Evolutionary conservation across 1,140 invertebrate species (phyloP), one percentile per base, ranked within the genome.

Genomic region (Sinonovacula constricta): DNA sequence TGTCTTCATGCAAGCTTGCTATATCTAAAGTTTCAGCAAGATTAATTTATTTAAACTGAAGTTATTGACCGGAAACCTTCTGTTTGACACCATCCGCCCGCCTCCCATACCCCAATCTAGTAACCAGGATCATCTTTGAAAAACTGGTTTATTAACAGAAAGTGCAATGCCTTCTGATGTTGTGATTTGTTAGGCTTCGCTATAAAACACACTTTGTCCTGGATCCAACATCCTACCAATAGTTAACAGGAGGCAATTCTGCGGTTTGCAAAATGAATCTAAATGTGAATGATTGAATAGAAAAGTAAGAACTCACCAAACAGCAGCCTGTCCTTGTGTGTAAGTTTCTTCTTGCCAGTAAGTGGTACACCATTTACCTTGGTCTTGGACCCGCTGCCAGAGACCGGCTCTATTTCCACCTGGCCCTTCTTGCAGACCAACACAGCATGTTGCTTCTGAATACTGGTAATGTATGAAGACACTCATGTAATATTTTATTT

Each of bases 361-460:
- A 92, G 65, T 30, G 88, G 89, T 15, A 87, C 57, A 12, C 91
- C 91, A 83, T 92, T 92, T 12, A 92, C 83, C 72, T 91, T 91
- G 7, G 85, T 91, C 76, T 89, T 90, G 24, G 90, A 88, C 0
- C 87, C 89, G 26, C 80, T 81, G 2, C 79, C 77, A 2, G 80
- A 82, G 14, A 78, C 85, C 1, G 90, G 87, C 66, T 87, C 82
- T n/a, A 91, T 85, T 60, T 85, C 83, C 14, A 88, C 76, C 22
- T 79, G 80, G 22, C 81, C 85, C 3, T 89, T 86, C 1, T 84
- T 84, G 30, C 80, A 84, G 0, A 49, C 68, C 12, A 91, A 75
- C 10, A 89, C 79, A 36, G 90, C 89, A 84, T 91, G 90, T 39
- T 88, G 78, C 65, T 90, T 90, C 74, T 87, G 86, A 28, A 91